These are phyloP conservation scores for Tipula unca DNA, from an alignment of 2,888 invertebrate species.

Conservation along the genomic window DNA sequence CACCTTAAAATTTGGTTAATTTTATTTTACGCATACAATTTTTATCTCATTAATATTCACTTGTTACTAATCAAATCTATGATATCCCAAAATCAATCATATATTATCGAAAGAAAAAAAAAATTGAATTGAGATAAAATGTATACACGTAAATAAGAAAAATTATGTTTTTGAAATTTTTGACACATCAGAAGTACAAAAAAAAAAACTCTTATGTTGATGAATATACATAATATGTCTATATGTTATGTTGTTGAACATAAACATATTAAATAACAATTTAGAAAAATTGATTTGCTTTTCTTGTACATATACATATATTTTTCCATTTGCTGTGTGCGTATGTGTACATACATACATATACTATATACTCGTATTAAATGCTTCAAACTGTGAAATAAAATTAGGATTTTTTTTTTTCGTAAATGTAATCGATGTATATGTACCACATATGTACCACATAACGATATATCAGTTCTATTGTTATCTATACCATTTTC, in stretches of 20 bases:
- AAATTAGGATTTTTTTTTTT: background rate
- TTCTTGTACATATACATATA: background rate
- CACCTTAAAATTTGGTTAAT: background rate
- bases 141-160: background rate
- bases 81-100: background rate
- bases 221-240: background rate
- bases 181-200: background rate
- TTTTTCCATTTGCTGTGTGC: background rate
- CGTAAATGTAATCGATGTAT: background rate
- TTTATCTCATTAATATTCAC: background rate
- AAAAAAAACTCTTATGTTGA: background rate
- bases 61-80: background rate
- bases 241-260: background rate
- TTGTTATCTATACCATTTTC: background rate
- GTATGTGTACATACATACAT: too few relatives aligned
- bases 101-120: too few relatives aligned
- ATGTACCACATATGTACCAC: background rate
- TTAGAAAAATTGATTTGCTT: slow-evolving; percentile 8
- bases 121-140: background rate
- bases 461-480: background rate
- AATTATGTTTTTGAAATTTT: background rate
- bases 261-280: slow-evolving; percentile 14
- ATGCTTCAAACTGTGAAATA: background rate
- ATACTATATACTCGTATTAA: background rate
- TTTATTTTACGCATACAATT: background rate